Conservation (phyloP, 2,888 invertebrate genomes). For the Dryobota labecula region DNA sequence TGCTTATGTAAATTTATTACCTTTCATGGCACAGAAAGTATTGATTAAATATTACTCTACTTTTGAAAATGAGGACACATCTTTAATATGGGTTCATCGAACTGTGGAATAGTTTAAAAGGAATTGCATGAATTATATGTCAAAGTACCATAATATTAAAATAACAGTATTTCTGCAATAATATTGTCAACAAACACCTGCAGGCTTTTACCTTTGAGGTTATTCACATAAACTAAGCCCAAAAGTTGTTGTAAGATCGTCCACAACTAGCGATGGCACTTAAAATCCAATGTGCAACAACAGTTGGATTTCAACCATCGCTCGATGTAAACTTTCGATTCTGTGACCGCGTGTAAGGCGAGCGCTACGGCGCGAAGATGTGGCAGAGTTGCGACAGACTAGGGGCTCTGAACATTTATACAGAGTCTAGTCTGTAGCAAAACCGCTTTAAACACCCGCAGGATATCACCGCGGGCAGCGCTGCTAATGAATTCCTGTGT, state of each 20-base stretch:
- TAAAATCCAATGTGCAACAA: constrained; percentile 87
- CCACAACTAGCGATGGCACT: constrained; percentile 88
- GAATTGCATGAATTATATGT: constrained; percentile 13
- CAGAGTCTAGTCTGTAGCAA: constrained; percentile 84
- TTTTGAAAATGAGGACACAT: constrained; percentile 28
- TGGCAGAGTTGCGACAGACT: constrained; percentile 80
- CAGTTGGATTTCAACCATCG: constrained; percentile 89
- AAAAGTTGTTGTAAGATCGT: constrained; percentile 80
- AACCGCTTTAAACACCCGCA: constrained; percentile 72
- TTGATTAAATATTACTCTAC: constrained; percentile 49
- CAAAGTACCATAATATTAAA: constrained; percentile 18
- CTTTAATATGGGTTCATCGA: constrained; percentile 16
- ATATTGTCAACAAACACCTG: constrained; percentile 41
- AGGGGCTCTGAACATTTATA: constrained; percentile 76
- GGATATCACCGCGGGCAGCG: constrained; percentile 67
- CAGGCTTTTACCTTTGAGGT: constrained; percentile 64
- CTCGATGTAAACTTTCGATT: constrained; percentile 82
- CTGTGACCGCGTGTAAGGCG: constrained; percentile 73
- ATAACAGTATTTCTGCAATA: constrained; percentile 45
- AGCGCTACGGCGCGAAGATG: constrained; percentile 75
- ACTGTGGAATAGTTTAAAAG: constrained; percentile 2
- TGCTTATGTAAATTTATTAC: constrained; percentile 31
- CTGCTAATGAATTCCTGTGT: constrained; percentile 66
- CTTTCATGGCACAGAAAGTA: constrained; percentile 35
- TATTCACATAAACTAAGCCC: constrained; percentile 69